Percentiles rank a stretch among this genome's conserved stretches.
phyloP scores from a whole-genome alignment of 2,113 vertebrate genomes.

The Malurus alboscapulatus region DNA sequence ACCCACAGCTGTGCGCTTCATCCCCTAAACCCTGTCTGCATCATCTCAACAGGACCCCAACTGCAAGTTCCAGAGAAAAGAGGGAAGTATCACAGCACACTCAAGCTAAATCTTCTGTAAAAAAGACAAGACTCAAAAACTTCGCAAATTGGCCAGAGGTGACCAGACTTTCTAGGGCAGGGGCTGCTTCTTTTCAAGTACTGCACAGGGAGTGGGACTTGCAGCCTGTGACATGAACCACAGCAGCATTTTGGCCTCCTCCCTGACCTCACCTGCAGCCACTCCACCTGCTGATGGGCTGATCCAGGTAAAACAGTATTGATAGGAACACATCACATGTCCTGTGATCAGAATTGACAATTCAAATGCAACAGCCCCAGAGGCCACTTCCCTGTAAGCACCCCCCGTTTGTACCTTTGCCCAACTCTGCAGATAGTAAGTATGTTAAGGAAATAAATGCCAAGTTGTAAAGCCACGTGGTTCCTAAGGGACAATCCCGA shows the following conservation, averaged over 20 bases:
- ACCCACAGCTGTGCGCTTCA: background rate
- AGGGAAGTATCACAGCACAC: background rate
- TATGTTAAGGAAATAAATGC: background rate
- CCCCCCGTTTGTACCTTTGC: background rate
- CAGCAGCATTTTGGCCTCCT: background rate
- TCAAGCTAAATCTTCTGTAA: background rate
- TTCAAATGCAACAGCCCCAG: background rate
- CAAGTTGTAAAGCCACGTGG: background rate
- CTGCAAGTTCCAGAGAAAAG: background rate
- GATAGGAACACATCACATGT: rapidly evolving
- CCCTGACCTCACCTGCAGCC: background rate
- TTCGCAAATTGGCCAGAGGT: background rate
- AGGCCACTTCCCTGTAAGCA: background rate
- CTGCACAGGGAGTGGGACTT: background rate
- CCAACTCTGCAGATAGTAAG: background rate
- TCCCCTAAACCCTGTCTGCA: background rate
- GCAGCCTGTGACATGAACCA: background rate
- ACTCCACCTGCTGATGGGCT: background rate
- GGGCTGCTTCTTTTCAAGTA: background rate
- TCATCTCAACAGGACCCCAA: background rate
- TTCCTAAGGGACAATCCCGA: background rate
- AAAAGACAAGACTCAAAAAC: background rate
- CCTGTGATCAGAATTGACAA: background rate
- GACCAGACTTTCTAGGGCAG: background rate
- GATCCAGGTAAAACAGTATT: background rate